Evolutionary conservation across 2,888 invertebrate species (phyloP).

Genomic region (Spialia ferax): DNA sequence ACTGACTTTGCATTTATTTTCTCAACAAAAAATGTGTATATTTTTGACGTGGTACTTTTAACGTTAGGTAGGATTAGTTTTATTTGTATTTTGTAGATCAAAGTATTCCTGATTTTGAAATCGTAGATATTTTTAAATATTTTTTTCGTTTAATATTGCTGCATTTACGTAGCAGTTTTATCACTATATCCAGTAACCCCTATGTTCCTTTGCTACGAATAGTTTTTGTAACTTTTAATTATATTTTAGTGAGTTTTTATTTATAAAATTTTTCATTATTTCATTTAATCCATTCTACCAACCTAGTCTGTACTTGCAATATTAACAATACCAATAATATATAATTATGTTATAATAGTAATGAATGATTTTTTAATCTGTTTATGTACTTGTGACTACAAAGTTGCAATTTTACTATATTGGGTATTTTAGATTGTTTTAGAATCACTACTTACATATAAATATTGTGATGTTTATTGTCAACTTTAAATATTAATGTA

Average conservation of each 20-base stretch:
- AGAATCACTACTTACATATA: background rate
- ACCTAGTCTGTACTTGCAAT: constrained; percentile 41
- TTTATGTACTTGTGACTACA: background rate
- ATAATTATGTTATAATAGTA: too few relatives aligned
- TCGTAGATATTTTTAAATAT: constrained; percentile 46
- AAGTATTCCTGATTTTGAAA: constrained; percentile 41
- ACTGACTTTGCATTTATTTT: constrained; percentile 63
- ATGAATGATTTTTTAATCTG: constrained; percentile 12
- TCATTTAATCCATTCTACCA: constrained; percentile 35
- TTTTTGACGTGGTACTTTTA: constrained; percentile 66
- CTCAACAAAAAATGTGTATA: constrained; percentile 55
- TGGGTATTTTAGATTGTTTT: constrained; percentile 6
- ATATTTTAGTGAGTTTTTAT: constrained; percentile 43
- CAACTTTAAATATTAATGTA: too few relatives aligned
- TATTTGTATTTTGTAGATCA: constrained; percentile 52
- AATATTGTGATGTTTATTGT: background rate
- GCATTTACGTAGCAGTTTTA: constrained; percentile 29
- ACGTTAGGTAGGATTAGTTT: constrained; percentile 56
- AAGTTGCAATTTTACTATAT: background rate
- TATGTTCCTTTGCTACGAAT: constrained; percentile 56
- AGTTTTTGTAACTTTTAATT: constrained; percentile 46
- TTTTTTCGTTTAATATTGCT: constrained; percentile 37
- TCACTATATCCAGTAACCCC: constrained; percentile 52
- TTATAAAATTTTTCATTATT: constrained; percentile 31
- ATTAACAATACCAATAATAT: too few relatives aligned